Evolutionary conservation across 2,797 vertebrate genomes (phyloP).

Genomic region (Carcharodon carcharias): DNA sequence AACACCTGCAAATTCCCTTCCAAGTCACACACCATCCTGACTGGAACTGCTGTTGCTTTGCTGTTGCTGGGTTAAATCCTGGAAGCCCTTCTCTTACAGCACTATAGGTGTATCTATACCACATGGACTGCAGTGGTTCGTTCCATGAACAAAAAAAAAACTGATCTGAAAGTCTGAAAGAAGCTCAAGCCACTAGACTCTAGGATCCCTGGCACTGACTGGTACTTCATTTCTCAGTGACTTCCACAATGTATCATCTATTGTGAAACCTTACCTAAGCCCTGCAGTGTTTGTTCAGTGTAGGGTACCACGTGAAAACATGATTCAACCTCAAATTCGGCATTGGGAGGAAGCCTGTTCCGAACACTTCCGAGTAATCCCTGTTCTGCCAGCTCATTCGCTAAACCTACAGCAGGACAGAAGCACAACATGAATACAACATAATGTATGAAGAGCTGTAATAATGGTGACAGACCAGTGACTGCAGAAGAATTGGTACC

Average conservation of each 20-base stretch:
- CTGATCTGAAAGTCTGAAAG: not conserved
- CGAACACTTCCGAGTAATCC: slow-evolving; percentile 43
- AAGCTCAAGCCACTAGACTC: not conserved
- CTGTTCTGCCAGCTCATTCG: slow-evolving; percentile 49
- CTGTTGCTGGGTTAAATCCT: not conserved
- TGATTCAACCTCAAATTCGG: slow-evolving; percentile 31
- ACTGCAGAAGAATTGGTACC: not conserved
- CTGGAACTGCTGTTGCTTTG: not conserved
- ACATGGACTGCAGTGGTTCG: not conserved
- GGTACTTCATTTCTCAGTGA: not conserved
- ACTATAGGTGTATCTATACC: not conserved
- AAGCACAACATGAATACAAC: not conserved
- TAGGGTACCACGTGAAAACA: slow-evolving; percentile 57
- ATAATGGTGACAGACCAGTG: too few species aligned
- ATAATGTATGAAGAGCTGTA: not conserved
- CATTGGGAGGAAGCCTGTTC: slow-evolving; percentile 33
- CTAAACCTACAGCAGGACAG: slow-evolving; percentile 51
- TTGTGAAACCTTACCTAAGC: slow-evolving; percentile 50
- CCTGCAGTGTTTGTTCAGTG: slow-evolving; percentile 43
- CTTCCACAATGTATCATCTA: not conserved
- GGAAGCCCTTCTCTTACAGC: not conserved
- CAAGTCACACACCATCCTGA: not conserved
- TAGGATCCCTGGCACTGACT: not conserved
- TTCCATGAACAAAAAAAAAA: not conserved
- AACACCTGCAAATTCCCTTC: not conserved